Conservation (phyloP, 2,888 invertebrate species). For the Geophilus truncorum region DNA sequence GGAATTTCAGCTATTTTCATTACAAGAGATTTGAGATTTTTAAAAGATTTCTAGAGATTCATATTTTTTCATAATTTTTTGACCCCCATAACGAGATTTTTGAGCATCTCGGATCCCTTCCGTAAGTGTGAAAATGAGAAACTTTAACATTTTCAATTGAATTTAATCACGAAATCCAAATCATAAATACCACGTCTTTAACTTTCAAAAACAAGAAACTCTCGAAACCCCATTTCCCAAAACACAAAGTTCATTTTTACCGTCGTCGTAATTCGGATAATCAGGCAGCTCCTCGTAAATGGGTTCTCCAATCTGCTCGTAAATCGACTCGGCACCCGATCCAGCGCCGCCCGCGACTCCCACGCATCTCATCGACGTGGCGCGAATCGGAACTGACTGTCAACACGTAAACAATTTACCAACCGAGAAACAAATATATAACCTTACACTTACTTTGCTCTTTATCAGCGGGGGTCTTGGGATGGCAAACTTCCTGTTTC, state of each 20-base stretch:
- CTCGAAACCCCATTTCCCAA: too few species aligned
- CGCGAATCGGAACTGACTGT: background rate
- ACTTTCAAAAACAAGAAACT: background rate
- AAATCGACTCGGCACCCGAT: constrained; percentile 31
- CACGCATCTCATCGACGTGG: background rate
- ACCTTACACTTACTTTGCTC: background rate
- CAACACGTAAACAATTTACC: background rate
- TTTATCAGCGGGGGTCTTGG: constrained; percentile 31
- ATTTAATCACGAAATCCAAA: too few species aligned
- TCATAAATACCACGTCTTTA: too few species aligned
- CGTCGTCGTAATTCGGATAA: constrained; percentile 17
- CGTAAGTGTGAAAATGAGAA: too few species aligned
- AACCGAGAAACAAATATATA: background rate
- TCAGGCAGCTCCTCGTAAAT: constrained; percentile 59
- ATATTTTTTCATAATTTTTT: too few species aligned
- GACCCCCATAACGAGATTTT: too few species aligned
- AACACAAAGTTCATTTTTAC: background rate
- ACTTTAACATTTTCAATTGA: too few species aligned
- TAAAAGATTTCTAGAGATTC: too few species aligned
- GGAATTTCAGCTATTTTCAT: too few species aligned
- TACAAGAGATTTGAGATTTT: too few species aligned
- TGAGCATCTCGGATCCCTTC: too few species aligned
- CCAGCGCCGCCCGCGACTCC: background rate
- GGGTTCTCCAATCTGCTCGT: constrained; percentile 54
- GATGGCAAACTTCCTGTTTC: constrained; percentile 23